Evolutionary conservation across 2,888 invertebrate genomes (phyloP).

Genomic region (Griposia aprilina): DNA sequence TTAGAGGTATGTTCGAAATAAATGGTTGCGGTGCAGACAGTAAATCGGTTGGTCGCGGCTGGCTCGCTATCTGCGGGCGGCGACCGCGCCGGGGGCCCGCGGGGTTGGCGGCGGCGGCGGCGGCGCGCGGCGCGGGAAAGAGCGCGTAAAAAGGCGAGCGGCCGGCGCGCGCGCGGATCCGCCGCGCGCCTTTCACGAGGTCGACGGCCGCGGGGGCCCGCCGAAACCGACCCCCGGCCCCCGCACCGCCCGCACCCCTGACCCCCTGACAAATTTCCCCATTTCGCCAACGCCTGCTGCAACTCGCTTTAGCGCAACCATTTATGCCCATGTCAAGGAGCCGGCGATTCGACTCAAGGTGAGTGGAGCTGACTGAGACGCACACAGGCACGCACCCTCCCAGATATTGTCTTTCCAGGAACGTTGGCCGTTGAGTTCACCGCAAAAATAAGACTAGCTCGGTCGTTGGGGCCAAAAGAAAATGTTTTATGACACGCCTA

Average conservation of each 20-base stretch:
- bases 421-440: constrained; percentile 73
- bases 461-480: constrained; percentile 74
- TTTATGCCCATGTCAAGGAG: constrained; percentile 76
- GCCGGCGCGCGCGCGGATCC: constrained; percentile 84
- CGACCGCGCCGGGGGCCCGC: constrained; percentile 89
- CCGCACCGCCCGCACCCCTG: constrained; percentile 75
- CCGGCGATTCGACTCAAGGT: constrained; percentile 74
- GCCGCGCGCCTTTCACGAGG: constrained; percentile 88
- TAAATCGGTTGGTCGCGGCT: constrained; percentile 85
- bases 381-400: constrained; percentile 51
- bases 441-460: constrained; percentile 78
- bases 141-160: constrained; percentile 90
- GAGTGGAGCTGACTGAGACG: constrained; percentile 67
- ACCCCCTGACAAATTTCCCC: constrained; percentile 75
- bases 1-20: constrained; percentile 35
- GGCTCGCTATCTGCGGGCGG: constrained; percentile 90
- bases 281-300: constrained; percentile 68
- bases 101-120: constrained; percentile 87
- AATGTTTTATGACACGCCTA: constrained; percentile 85
- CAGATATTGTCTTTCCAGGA: constrained; percentile 75
- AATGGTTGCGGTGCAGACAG: constrained; percentile 84
- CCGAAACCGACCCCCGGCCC: constrained; percentile 82
- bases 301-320: constrained; percentile 62
- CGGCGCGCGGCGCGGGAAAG: constrained; percentile 85
- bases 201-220: constrained; percentile 87